Conservation (phyloP, 2,797 vertebrate genomes). For the Halcyon chelicuti region DNA sequence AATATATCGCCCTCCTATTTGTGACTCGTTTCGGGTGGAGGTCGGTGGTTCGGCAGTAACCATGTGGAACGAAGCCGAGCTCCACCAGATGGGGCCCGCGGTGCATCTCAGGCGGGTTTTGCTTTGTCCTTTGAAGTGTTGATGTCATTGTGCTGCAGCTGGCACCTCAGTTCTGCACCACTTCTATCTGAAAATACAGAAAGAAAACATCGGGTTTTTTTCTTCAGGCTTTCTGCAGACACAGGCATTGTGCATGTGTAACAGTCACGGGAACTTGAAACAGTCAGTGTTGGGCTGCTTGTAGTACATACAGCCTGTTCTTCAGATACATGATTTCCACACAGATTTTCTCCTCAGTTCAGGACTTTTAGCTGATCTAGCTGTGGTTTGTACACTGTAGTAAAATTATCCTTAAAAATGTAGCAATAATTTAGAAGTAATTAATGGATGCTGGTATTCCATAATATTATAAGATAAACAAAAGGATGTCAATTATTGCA, state of each 20-base stretch:
- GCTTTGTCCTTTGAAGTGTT: neutral
- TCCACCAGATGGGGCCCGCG: constrained; percentile 54
- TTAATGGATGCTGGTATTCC: neutral
- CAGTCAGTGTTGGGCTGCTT: neutral
- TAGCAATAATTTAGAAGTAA: neutral
- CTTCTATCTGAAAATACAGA: neutral
- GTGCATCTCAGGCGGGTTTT: neutral
- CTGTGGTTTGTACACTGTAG: neutral
- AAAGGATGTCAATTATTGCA: neutral
- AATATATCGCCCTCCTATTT: neutral
- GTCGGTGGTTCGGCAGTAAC: rapidly evolving
- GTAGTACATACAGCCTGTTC: neutral
- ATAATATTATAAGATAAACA: neutral
- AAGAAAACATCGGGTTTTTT: neutral
- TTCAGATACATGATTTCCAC: neutral
- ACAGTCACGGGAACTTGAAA: neutral
- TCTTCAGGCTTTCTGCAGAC: neutral
- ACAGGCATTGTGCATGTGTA: neutral
- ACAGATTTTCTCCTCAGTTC: neutral
- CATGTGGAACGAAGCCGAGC: rapidly evolving
- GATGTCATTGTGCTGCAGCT: neutral
- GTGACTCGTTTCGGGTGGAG: neutral
- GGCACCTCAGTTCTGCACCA: neutral
- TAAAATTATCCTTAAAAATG: neutral
- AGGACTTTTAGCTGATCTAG: neutral